Percentiles rank a stretch among this genome's conserved stretches.
These are phyloP conservation scores for Aselliscus stoliczkanus DNA, from an alignment of 2,797 vertebrate genomes.

Conservation along the genomic window DNA sequence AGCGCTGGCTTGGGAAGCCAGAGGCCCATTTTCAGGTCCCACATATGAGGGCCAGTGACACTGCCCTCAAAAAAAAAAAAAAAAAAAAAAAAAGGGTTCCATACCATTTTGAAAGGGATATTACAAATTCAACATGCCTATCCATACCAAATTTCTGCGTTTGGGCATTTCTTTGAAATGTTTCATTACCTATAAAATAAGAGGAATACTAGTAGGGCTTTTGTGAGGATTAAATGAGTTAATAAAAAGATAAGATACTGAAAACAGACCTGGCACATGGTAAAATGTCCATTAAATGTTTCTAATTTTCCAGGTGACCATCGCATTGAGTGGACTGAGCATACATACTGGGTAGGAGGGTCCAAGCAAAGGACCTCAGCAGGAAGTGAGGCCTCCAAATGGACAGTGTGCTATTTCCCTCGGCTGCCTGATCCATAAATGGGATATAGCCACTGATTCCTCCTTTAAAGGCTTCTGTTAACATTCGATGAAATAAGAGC, in stretches of 20 bases:
- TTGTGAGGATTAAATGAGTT: neutral
- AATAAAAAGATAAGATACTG: neutral
- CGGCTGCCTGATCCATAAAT: neutral
- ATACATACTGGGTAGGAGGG: no score
- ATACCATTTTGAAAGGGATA: neutral
- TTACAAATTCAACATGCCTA: neutral
- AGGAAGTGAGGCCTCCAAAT: neutral
- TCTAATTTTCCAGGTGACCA: neutral
- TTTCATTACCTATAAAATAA: constrained; percentile 16
- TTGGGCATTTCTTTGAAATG: neutral
- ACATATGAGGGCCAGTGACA: no score
- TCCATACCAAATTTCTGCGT: neutral
- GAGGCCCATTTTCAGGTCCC: no score
- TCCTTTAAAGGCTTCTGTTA: neutral
- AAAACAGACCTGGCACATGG: neutral
- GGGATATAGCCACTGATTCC: accelerated
- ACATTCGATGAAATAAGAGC: neutral
- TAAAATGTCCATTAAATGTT: neutral
- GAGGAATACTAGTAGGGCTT: neutral
- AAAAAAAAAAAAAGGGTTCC: neutral
- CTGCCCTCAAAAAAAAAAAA: no score
- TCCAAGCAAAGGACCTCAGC: neutral
- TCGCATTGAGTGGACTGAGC: neutral
- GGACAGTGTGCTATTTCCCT: neutral
- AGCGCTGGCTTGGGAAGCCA: no score